phyloP scores from a whole-genome alignment of 2,113 vertebrate species.

The Nettapus auritus region DNA sequence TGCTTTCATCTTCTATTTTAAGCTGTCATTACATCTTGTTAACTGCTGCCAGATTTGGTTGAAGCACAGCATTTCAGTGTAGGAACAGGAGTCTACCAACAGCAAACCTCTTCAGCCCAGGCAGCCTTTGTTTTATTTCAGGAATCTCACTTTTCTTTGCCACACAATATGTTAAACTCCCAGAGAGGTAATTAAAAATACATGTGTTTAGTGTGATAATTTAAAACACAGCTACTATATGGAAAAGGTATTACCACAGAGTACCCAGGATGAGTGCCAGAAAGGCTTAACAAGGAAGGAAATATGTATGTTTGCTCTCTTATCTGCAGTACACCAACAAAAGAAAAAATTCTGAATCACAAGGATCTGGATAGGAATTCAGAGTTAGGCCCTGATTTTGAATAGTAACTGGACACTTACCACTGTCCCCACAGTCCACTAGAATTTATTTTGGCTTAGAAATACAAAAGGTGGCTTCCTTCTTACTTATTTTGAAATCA shows the following conservation, averaged over 20 bases:
- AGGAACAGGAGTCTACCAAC: neutral
- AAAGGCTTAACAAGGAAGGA: neutral
- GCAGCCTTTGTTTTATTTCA: neutral
- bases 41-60: neutral
- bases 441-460: neutral
- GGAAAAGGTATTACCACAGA: neutral
- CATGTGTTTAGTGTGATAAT: neutral
- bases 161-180: fast-evolving
- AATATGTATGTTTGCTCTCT: neutral
- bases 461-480: neutral
- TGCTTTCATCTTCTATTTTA: neutral
- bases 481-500: neutral
- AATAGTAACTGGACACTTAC: neutral
- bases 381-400: neutral
- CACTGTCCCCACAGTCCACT: neutral
- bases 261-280: neutral
- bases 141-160: neutral
- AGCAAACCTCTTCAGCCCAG: neutral
- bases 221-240: conserved; percentile 1
- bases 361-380: neutral
- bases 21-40: neutral
- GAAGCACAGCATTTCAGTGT: neutral
- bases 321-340: neutral
- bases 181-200: neutral
- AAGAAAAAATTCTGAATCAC: neutral